A percentile compares a stretch with the other conserved stretches of the same genome.
phyloP scores from a whole-genome alignment of 2,888 invertebrate species.

The Unio delphinus region DNA sequence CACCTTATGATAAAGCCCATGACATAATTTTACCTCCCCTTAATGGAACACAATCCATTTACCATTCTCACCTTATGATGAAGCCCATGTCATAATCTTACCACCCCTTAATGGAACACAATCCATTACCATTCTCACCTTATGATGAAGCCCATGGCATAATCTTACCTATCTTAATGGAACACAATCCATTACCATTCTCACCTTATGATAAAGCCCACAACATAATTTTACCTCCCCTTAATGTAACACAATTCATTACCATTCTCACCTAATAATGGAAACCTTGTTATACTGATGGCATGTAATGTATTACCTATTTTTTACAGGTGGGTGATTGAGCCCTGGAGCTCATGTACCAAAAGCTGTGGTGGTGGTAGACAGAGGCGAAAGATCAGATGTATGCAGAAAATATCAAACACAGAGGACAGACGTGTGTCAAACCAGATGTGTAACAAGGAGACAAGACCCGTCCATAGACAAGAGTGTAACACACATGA shows the following conservation, averaged over 20 bases:
- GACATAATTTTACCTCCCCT: neutral
- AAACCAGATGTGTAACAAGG: conserved; percentile 38
- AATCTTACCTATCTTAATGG: no score
- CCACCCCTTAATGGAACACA: neutral
- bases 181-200: neutral
- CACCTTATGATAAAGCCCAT: no score
- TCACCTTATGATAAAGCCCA: no score
- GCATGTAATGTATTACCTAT: neutral
- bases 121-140: neutral
- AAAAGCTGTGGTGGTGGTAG: conserved; percentile 79
- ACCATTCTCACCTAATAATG: neutral
- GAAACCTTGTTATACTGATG: neutral
- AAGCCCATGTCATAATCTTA: no score
- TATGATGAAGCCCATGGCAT: no score
- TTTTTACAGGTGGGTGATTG: conserved; percentile 43
- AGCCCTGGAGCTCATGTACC: conserved; percentile 74
- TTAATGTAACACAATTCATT: neutral
- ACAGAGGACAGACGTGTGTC: conserved; percentile 32
- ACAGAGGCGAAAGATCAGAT: conserved; percentile 77
- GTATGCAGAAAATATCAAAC: conserved; percentile 70
- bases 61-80: no score
- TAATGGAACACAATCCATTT: neutral
- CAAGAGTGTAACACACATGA: conserved; percentile 57
- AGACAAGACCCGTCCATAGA: conserved; percentile 41
- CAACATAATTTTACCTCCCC: no score